Percentiles rank a stretch among this genome's conserved stretches.
phyloP scores from a whole-genome alignment of 2,888 invertebrate genomes.

The Blastobasis lacticolella region DNA sequence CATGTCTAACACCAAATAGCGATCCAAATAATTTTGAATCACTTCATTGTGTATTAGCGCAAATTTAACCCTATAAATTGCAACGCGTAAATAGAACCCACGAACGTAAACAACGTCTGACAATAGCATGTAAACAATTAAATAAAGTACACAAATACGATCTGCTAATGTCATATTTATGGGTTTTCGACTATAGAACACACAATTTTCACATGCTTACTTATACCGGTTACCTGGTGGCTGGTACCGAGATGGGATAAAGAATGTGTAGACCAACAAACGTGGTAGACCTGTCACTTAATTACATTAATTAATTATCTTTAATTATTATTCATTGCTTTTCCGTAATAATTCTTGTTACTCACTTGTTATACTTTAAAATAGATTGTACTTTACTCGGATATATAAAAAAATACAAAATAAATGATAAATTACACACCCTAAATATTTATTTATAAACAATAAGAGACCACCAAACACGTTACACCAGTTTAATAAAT shows the following conservation, averaged over 20 bases:
- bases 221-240: constrained; percentile 43
- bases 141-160: constrained; percentile 48
- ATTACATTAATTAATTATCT: not conserved
- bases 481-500: too few species aligned
- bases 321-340: not conserved
- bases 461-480: too few species aligned
- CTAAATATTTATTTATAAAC: too few species aligned
- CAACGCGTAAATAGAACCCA: constrained; percentile 16
- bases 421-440: too few species aligned
- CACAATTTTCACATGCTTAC: constrained; percentile 67
- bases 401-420: too few species aligned
- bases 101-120: constrained; percentile 40
- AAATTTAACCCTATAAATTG: constrained; percentile 1
- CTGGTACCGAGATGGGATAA: constrained; percentile 34
- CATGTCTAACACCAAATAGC: not conserved
- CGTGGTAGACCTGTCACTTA: constrained; percentile 15
- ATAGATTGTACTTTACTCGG: too few species aligned
- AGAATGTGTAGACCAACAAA: constrained; percentile 23
- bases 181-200: constrained; percentile 50
- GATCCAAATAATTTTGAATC: not conserved
- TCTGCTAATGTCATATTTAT: constrained; percentile 72
- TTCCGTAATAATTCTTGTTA: not conserved
- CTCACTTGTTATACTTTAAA: too few species aligned
- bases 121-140: constrained; percentile 50
- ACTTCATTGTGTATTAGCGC: not conserved